These are phyloP conservation scores for Fregetta grallaria DNA, from an alignment of 2,113 vertebrate species.

Conservation along the genomic window DNA sequence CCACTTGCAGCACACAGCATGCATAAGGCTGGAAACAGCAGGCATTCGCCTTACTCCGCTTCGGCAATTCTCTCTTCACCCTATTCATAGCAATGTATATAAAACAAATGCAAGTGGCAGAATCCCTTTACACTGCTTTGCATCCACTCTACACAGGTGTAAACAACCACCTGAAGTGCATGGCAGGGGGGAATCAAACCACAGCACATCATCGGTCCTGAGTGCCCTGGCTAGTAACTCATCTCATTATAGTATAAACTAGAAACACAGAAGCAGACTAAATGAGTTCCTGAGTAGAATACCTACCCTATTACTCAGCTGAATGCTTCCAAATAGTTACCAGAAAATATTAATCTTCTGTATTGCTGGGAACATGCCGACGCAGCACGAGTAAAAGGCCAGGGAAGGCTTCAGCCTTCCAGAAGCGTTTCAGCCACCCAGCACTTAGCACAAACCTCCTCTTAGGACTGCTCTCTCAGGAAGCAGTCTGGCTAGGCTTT, in stretches of 20 bases:
- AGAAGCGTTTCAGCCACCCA: neutral
- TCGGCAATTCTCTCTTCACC: neutral
- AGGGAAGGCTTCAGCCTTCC: neutral
- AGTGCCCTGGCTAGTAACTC: neutral
- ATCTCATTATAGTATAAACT: neutral
- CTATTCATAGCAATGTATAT: fast-evolving
- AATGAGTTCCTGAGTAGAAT: neutral
- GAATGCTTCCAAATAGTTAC: neutral
- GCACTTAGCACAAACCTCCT: neutral
- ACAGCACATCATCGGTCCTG: neutral
- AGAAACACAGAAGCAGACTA: neutral
- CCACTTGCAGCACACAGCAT: neutral
- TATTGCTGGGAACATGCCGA: neutral
- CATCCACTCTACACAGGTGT: neutral
- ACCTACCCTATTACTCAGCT: neutral
- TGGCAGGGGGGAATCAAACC: neutral
- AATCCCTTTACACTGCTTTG: neutral
- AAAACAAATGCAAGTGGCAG: neutral
- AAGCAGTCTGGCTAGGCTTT: neutral
- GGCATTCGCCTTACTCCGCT: neutral
- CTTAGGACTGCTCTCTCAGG: neutral
- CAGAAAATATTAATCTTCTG: neutral
- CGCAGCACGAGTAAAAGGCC: neutral
- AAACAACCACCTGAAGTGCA: neutral
- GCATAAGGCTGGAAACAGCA: neutral